Evolutionary conservation across 1,140 invertebrate genomes (phyloP).

Genomic region (Lysiphlebus fabarum): DNA sequence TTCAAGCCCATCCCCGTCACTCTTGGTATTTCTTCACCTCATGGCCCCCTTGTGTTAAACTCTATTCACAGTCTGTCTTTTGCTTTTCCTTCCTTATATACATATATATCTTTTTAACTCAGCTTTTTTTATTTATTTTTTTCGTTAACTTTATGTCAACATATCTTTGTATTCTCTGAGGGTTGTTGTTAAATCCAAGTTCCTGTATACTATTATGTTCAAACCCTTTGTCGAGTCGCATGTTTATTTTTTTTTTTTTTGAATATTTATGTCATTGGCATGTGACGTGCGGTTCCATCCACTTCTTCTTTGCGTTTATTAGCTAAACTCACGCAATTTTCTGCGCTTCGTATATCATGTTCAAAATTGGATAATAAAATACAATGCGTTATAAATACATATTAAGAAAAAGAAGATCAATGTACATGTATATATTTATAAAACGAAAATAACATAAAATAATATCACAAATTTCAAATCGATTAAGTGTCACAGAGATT

Average conservation of each 20-base stretch:
- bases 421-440: too few relatives aligned
- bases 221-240: slow-evolving; percentile 25
- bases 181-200: too few relatives aligned
- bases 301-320: slow-evolving; percentile 27
- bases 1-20: slow-evolving; percentile 21
- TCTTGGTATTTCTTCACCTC: slow-evolving; percentile 19
- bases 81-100: slow-evolving; percentile 11
- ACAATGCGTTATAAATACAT: too few relatives aligned
- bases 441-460: too few relatives aligned
- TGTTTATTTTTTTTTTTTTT: slow-evolving; percentile 39
- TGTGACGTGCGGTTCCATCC: slow-evolving; percentile 16
- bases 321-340: slow-evolving; percentile 32
- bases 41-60: neutral
- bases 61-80: slow-evolving; percentile 11
- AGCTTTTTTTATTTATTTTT: too few relatives aligned
- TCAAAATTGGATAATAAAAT: too few relatives aligned
- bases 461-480: too few relatives aligned
- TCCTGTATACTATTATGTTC: too few relatives aligned
- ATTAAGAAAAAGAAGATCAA: too few relatives aligned
- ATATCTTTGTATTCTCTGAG: too few relatives aligned
- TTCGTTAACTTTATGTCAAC: too few relatives aligned
- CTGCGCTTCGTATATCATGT: slow-evolving; percentile 13
- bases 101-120: neutral
- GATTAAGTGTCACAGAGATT: too few relatives aligned
- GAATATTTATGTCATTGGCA: slow-evolving; percentile 39